A percentile compares a stretch with the other conserved stretches of the same genome.
These are phyloP conservation scores for Caenorhabditis sulstoni DNA, from an alignment of 2,888 invertebrate genomes.

Conservation along the genomic window DNA sequence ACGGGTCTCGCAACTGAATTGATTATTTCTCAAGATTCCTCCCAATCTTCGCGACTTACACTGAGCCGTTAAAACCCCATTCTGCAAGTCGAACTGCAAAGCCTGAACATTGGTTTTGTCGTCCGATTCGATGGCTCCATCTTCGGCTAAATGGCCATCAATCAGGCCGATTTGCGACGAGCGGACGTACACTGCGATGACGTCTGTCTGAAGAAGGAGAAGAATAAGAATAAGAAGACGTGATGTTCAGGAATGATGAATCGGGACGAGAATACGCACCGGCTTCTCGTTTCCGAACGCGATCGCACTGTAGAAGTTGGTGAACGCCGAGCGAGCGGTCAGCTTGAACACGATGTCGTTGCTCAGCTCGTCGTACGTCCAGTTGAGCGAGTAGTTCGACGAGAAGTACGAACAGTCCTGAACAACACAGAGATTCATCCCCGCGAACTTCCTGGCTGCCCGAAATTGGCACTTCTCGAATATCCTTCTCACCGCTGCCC, in stretches of 20 bases:
- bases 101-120: conserved; percentile 71
- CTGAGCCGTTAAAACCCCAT: conserved; percentile 64
- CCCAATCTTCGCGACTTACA: conserved; percentile 28
- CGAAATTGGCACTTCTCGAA: conserved; percentile 1
- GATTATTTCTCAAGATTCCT: conserved; percentile 9
- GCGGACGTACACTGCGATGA: conserved; percentile 68
- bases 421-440: too few relatives aligned
- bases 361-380: conserved; percentile 68
- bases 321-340: conserved; percentile 44
- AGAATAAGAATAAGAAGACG: too few relatives aligned
- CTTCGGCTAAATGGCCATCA: conserved; percentile 65
- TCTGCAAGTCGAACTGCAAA: conserved; percentile 63
- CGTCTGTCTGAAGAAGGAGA: conserved; percentile 57
- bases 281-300: conserved; percentile 64
- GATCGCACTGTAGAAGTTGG: conserved; percentile 67
- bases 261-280: conserved; percentile 34
- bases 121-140: conserved; percentile 64
- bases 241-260: neutral
- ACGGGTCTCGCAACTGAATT: conserved; percentile 55
- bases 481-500: too few relatives aligned
- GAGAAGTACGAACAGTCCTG: conserved; percentile 59
- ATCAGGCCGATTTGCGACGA: conserved; percentile 68
- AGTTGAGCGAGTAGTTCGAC: conserved; percentile 62
- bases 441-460: neutral
- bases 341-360: conserved; percentile 70